Percentiles rank a stretch among this genome's conserved stretches.
Evolutionary conservation across 2,113 vertebrate genomes (phyloP).

Genomic region (Syngnathus scovelli): DNA sequence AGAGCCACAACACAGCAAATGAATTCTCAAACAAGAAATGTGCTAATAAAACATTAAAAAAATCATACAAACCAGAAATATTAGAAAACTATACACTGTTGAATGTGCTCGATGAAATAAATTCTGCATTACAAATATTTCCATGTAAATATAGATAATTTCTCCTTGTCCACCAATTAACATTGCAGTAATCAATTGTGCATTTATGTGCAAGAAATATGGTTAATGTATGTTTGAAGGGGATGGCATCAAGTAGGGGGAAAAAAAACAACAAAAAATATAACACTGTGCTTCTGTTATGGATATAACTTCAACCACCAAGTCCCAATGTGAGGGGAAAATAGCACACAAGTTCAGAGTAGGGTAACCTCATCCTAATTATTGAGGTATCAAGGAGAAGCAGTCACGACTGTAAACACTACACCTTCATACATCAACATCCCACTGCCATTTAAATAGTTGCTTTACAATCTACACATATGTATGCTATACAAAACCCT

Average conservation of each 20-base stretch:
- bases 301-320: not conserved
- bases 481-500: slow-evolving; percentile 62
- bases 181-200: slow-evolving; percentile 12
- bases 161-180: slow-evolving; percentile 10
- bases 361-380: not conserved
- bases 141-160: slow-evolving; percentile 40
- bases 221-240: not conserved
- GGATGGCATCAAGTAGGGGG: not conserved
- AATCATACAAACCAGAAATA: slow-evolving; percentile 57
- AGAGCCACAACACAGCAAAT: slow-evolving; percentile 34
- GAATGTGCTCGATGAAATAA: slow-evolving; percentile 65
- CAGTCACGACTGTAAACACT: slow-evolving; percentile 13
- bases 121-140: slow-evolving; percentile 58
- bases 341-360: not conserved
- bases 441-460: slow-evolving; percentile 20
- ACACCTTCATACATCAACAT: slow-evolving; percentile 16
- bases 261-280: not conserved
- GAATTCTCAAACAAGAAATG: slow-evolving; percentile 13
- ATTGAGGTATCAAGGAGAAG: slow-evolving; percentile 9
- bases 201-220: slow-evolving; percentile 5
- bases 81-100: slow-evolving; percentile 64
- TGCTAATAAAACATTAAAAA: slow-evolving; percentile 30
- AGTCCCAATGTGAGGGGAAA: not conserved
- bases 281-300: not conserved
- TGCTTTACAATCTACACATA: slow-evolving; percentile 30